phyloP scores from a whole-genome alignment of 2,113 vertebrate genomes.

The Chiloscyllium plagiosum region DNA sequence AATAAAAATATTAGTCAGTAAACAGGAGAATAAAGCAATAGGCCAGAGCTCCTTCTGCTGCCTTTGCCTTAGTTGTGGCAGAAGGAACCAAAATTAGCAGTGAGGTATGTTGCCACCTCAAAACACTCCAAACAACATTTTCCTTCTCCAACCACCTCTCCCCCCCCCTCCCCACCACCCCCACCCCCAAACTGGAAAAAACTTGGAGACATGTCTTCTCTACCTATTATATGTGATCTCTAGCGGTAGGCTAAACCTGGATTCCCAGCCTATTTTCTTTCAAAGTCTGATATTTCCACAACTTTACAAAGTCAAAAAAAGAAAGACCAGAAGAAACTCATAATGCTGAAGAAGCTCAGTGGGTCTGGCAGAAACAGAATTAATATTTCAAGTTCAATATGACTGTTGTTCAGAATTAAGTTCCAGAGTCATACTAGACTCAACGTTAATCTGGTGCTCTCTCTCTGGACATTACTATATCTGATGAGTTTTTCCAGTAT shows the following conservation, averaged over 20 bases:
- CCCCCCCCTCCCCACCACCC: no score
- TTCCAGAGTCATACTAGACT: no score
- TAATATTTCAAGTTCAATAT: no score
- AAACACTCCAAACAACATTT: background rate
- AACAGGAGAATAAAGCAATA: background rate
- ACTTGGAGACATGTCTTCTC: background rate
- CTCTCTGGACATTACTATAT: no score
- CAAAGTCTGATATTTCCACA: background rate
- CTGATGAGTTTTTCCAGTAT: no score
- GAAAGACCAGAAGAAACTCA: no score
- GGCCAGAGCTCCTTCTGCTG: background rate
- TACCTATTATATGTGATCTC: background rate
- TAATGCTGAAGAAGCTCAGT: background rate
- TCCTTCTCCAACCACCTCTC: background rate
- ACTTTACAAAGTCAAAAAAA: background rate
- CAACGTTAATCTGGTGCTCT: no score
- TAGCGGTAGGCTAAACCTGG: background rate
- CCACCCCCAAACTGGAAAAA: background rate
- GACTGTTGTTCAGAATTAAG: no score
- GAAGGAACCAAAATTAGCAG: background rate
- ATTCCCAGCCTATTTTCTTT: background rate
- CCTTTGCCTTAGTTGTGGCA: background rate
- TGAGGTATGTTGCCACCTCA: background rate
- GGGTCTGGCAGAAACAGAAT: no score
- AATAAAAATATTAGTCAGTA: background rate